phyloP scores from a whole-genome alignment of 1,140 invertebrate genomes.

The Nixonia krombeini region DNA sequence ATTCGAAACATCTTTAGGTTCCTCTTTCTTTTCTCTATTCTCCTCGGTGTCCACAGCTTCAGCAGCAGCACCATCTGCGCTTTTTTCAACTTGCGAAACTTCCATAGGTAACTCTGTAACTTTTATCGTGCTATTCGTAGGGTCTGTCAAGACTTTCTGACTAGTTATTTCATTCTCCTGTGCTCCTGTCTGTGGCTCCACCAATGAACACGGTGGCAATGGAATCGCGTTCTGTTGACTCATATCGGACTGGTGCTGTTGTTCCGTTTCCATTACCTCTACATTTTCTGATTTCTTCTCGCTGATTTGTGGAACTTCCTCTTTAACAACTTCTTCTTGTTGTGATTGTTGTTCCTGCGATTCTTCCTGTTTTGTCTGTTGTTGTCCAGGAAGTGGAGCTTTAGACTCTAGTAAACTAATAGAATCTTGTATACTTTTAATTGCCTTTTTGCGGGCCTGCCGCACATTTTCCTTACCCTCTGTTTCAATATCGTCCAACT shows the following conservation, averaged over 20 bases:
- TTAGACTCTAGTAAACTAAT: slow-evolving; percentile 86
- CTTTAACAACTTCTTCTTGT: no score
- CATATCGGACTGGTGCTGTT: no score
- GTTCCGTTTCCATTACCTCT: slow-evolving; percentile 27
- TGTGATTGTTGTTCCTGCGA: background rate
- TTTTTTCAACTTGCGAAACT: background rate
- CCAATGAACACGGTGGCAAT: slow-evolving; percentile 27
- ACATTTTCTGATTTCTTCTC: background rate
- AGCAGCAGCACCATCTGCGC: background rate
- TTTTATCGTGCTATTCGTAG: background rate
- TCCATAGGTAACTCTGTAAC: slow-evolving; percentile 3
- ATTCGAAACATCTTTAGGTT: background rate
- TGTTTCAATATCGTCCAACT: slow-evolving; percentile 92
- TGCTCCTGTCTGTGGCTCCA: slow-evolving; percentile 16
- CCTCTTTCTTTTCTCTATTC: slow-evolving; percentile 1
- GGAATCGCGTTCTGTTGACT: slow-evolving; percentile 29
- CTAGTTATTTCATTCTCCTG: slow-evolving; percentile 20
- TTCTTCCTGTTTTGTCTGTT: slow-evolving; percentile 13
- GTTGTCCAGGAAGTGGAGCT: slow-evolving; percentile 58
- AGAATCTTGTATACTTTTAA: slow-evolving; percentile 88
- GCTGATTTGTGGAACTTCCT: no score
- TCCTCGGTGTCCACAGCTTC: background rate
- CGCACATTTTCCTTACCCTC: slow-evolving; percentile 91
- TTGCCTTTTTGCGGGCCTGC: slow-evolving; percentile 87
- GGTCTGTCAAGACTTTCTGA: slow-evolving; percentile 7